Evolutionary conservation across 2,888 invertebrate species (phyloP).

Genomic region (Parnassius glacialis): DNA sequence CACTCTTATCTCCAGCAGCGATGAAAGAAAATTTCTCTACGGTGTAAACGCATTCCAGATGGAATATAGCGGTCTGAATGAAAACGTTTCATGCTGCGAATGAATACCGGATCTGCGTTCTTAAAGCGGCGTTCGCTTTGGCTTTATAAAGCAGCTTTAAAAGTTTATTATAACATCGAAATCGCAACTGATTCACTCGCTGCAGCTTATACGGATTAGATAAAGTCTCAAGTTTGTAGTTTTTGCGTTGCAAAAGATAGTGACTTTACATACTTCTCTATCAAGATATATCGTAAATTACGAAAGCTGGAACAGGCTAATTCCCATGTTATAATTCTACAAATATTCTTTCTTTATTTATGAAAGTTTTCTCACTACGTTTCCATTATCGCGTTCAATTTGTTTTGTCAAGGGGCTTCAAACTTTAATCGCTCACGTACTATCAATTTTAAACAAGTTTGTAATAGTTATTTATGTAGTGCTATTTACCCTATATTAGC

Average conservation of each 20-base stretch:
- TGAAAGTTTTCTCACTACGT: no score
- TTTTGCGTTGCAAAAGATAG: neutral
- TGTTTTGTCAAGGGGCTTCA: no score
- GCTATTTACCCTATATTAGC: no score
- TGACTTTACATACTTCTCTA: no score
- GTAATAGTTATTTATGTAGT: no score
- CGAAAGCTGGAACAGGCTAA: no score
- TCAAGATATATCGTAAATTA: no score
- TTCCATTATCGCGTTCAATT: no score
- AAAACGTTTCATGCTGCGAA: slow-evolving; percentile 23
- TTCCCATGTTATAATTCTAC: no score
- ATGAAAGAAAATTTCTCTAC: slow-evolving; percentile 1
- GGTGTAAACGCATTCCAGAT: slow-evolving; percentile 8
- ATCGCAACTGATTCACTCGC: slow-evolving; percentile 8
- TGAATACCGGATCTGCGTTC: slow-evolving; percentile 16
- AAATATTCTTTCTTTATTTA: no score
- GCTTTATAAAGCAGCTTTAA: slow-evolving; percentile 21
- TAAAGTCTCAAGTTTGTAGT: slow-evolving; percentile 6
- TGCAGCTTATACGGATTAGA: slow-evolving; percentile 15
- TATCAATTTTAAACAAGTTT: no score
- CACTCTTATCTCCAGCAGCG: neutral
- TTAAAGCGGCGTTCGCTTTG: slow-evolving; percentile 17
- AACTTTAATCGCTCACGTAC: no score
- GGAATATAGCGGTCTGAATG: slow-evolving; percentile 15
- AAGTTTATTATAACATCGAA: slow-evolving; percentile 13